Conservation (phyloP, 2,113 vertebrate genomes). For the Perca fluviatilis region DNA sequence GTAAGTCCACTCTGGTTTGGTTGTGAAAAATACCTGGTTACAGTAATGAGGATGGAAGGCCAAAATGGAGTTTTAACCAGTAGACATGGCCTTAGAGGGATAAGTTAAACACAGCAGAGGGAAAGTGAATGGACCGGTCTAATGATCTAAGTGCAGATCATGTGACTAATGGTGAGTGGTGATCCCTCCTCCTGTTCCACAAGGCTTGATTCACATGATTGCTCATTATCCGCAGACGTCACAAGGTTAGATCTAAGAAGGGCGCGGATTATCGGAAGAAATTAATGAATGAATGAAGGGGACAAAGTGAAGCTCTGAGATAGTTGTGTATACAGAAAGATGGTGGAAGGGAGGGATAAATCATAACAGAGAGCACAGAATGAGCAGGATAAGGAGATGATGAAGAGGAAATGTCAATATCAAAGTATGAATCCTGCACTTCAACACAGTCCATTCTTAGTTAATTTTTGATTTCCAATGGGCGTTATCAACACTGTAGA, state of each 20-base stretch:
- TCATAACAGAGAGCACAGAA: neutral
- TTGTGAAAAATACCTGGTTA: neutral
- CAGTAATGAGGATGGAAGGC: neutral
- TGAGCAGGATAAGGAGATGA: neutral
- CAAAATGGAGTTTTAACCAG: neutral
- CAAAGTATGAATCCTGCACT: neutral
- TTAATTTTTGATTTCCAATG: no score
- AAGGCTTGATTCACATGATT: conserved; percentile 19
- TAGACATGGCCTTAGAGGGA: neutral
- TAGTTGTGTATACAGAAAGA: conserved; percentile 1
- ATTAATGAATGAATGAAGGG: neutral
- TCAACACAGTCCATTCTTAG: neutral
- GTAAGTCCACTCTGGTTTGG: no score
- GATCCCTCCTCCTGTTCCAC: neutral
- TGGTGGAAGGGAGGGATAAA: neutral
- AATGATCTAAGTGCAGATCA: neutral
- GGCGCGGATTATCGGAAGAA: neutral
- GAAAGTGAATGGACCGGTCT: neutral
- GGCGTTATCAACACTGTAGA: no score
- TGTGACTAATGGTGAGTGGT: conserved; percentile 8
- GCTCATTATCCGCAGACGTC: conserved; percentile 13
- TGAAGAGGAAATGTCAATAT: neutral
- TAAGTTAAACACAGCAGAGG: neutral
- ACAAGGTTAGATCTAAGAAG: conserved; percentile 7
- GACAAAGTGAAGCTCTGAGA: conserved; percentile 6